phyloP scores from a whole-genome alignment of 2,888 invertebrate species.

The Leptinotarsa rubiginosa region DNA sequence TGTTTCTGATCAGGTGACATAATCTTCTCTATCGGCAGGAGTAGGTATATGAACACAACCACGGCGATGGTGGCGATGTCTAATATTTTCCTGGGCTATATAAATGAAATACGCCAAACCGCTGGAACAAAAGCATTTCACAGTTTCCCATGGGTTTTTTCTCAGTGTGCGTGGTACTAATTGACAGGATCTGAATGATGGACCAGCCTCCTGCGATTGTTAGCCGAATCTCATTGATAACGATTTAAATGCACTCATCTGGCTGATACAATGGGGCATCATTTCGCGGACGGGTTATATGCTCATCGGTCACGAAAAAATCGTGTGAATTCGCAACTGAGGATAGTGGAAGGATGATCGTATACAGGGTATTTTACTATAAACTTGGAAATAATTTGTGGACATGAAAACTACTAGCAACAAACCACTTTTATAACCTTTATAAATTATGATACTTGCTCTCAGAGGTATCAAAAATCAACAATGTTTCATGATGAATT shows the following conservation, averaged over 20 bases:
- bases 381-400: too few relatives aligned
- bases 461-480: too few relatives aligned
- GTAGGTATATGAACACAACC: too few relatives aligned
- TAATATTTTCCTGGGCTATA: neutral
- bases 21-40: too few relatives aligned
- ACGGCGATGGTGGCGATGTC: neutral
- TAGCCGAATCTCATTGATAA: slow-evolving; percentile 37
- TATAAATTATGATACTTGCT: too few relatives aligned
- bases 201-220: slow-evolving; percentile 38
- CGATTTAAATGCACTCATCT: slow-evolving; percentile 41
- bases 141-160: slow-evolving; percentile 41
- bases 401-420: too few relatives aligned
- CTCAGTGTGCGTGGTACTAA: slow-evolving; percentile 41
- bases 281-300: slow-evolving; percentile 31
- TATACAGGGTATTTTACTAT: neutral
- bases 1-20: too few relatives aligned
- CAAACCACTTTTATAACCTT: too few relatives aligned
- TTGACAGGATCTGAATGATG: slow-evolving; percentile 46
- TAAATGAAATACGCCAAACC: neutral
- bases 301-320: slow-evolving; percentile 13
- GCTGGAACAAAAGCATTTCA: slow-evolving; percentile 11
- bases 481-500: too few relatives aligned
- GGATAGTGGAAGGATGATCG: neutral
- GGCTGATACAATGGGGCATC: slow-evolving; percentile 38
- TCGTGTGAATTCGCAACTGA: slow-evolving; percentile 15